Percentiles rank a stretch among this genome's conserved stretches.
Evolutionary conservation across 2,797 vertebrate genomes (phyloP).

Genomic region (Ceyx erithaca): DNA sequence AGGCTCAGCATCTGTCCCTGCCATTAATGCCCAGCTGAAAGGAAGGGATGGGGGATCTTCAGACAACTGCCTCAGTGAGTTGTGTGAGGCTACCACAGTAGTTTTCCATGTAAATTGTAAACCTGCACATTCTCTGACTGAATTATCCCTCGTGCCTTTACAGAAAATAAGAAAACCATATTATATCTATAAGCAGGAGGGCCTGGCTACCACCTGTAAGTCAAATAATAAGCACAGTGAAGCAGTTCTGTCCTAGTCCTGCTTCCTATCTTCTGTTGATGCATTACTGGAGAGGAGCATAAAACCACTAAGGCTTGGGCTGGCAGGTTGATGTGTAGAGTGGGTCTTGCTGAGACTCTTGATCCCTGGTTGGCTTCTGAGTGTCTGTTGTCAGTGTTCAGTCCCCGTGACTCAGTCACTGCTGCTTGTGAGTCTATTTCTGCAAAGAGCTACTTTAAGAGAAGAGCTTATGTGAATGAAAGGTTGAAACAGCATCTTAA

Average conservation of each 20-base stretch:
- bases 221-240: neutral
- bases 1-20: neutral
- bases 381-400: neutral
- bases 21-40: too few relatives aligned
- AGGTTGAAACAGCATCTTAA: neutral
- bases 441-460: neutral
- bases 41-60: neutral
- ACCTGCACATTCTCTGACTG: accelerated
- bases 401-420: neutral
- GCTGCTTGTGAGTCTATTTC: neutral
- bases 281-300: neutral
- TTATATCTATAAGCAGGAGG: neutral
- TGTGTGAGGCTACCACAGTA: neutral
- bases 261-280: neutral
- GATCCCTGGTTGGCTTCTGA: neutral
- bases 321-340: neutral
- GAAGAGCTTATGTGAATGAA: neutral
- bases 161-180: neutral
- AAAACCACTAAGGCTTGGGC: neutral
- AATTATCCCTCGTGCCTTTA: neutral
- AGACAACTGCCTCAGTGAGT: neutral
- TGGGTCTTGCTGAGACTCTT: neutral
- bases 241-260: neutral
- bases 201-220: accelerated
- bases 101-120: neutral